These are phyloP conservation scores for Diacarnus erythraeanus DNA, from an alignment of 37 sponge, comb jelly and placozoan species.

Conservation along the genomic window DNA sequence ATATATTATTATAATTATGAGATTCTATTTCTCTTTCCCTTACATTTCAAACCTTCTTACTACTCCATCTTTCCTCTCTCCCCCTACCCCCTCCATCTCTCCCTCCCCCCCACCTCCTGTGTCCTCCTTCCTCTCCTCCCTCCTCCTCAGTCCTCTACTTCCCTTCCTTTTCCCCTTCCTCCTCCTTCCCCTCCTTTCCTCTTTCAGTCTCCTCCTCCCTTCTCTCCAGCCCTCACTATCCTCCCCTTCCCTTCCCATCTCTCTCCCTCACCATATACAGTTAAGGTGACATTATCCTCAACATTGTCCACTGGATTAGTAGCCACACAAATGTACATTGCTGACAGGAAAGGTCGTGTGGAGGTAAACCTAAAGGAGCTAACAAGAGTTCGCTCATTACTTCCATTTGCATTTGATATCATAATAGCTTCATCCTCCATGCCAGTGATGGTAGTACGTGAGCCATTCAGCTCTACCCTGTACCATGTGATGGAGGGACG, in stretches of 20 bases:
- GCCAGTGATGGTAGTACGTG: neutral
- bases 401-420: neutral
- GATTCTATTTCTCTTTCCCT: too few species aligned
- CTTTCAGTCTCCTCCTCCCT: too few species aligned
- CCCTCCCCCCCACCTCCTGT: too few species aligned
- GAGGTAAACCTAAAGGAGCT: constrained; percentile 25
- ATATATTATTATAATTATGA: too few species aligned
- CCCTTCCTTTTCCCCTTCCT: too few species aligned
- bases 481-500: constrained; percentile 61
- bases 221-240: too few species aligned
- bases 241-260: neutral
- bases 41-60: too few species aligned
- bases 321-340: constrained; percentile 58
- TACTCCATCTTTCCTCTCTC: too few species aligned
- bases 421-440: neutral
- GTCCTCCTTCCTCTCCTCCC: too few species aligned
- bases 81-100: too few species aligned
- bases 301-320: constrained; percentile 20
- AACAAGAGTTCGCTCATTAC: constrained; percentile 3
- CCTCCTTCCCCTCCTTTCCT: too few species aligned
- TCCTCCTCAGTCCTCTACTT: too few species aligned
- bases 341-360: constrained; percentile 24
- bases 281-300: constrained; percentile 5
- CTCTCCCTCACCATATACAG: constrained; percentile 41
- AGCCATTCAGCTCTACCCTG: constrained; percentile 5